These are phyloP conservation scores for Taurulus bubalis DNA, from an alignment of 2,113 vertebrate genomes.

Conservation along the genomic window DNA sequence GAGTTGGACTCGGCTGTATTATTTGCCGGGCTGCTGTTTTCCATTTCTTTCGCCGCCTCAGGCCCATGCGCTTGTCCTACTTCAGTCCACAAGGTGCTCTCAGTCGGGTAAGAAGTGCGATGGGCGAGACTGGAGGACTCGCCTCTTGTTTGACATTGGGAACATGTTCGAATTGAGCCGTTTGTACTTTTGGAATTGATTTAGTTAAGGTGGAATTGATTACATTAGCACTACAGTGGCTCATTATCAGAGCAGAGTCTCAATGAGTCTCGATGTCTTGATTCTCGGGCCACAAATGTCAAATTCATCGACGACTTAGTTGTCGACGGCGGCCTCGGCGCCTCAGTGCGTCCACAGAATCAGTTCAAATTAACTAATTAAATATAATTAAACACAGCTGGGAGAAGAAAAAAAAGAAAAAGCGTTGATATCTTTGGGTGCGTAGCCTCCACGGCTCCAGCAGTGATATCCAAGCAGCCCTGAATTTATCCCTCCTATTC, in stretches of 20 bases:
- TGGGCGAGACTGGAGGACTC: conserved; percentile 35
- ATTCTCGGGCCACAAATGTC: conserved; percentile 24
- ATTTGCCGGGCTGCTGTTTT: conserved; percentile 53
- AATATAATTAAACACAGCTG: conserved; percentile 47
- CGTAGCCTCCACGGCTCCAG: conserved; percentile 38
- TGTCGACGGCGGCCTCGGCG: conserved; percentile 15
- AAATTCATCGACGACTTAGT: conserved; percentile 34
- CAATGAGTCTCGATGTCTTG: not conserved
- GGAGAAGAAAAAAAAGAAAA: conserved; percentile 8
- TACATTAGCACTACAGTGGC: conserved; percentile 18
- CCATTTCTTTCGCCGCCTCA: conserved; percentile 44
- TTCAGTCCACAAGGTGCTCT: conserved; percentile 66
- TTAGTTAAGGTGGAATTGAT: conserved; percentile 33
- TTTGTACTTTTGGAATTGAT: conserved; percentile 32
- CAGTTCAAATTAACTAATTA: conserved; percentile 60
- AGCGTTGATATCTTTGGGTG: conserved; percentile 51
- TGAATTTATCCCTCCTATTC: conserved; percentile 63
- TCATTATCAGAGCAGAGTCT: conserved; percentile 26
- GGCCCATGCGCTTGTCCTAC: conserved; percentile 55
- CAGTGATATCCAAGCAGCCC: conserved; percentile 54
- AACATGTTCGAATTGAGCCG: conserved; percentile 20
- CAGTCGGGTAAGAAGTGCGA: conserved; percentile 25
- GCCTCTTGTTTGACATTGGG: conserved; percentile 32
- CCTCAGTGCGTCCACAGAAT: conserved; percentile 15
- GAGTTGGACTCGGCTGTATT: conserved; percentile 49